Base-by-base conservation (phyloP, 2,888 invertebrate species). In the Papilio protenor region DNA sequence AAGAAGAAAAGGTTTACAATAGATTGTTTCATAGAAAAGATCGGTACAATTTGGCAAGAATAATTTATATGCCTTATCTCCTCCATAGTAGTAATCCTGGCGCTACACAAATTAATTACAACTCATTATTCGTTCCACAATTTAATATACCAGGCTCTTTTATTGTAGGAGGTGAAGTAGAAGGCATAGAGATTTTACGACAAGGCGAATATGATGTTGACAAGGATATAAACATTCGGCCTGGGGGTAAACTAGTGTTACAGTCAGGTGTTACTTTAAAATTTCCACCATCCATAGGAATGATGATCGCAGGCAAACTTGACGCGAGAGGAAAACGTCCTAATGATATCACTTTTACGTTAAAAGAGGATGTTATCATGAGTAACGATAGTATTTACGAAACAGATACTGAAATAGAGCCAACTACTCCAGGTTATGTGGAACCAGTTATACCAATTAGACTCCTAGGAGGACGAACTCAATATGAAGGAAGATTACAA, bases 271-370 rank as follows among this genome's bases (percentile, higher is more conserved):
- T 99, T 0, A 98, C 96, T 0, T 92, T 99, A 21, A 96, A 96
- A 84, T 99, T 99, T 90, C 98, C 98, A 76, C 98, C 99, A 1
- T 96, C 98, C 40, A 97, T 99, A 76, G 99, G 99, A 12, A 98
- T 99, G 95, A 98, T 99, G 97, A 97, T 99, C 3, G 99, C 99
- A 64, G 99, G 99, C 0, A 97, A 97, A 88, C 91, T 99, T 69
- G 98, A 98, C 85, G 98, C 98, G 0, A 95, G 97, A 84, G 98
- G 98, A 1, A 96, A 96, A 79, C 95, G 96, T 55, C 97, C 97
- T 0, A 97, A 97, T 86, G 97, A 97, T 85, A 98, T 98, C 73
- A 95, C 96, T 71, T 96, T 98, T 83, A 98, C 97, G 0, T 88
- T 98, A 10, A 97, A 97, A 88, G 96, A 98, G 84, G 97, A 97